Percentiles rank a stretch among this genome's conserved stretches.
These are phyloP conservation scores for Nautilus pompilius DNA, from an alignment of 1,140 invertebrate species.

Conservation along the genomic window DNA sequence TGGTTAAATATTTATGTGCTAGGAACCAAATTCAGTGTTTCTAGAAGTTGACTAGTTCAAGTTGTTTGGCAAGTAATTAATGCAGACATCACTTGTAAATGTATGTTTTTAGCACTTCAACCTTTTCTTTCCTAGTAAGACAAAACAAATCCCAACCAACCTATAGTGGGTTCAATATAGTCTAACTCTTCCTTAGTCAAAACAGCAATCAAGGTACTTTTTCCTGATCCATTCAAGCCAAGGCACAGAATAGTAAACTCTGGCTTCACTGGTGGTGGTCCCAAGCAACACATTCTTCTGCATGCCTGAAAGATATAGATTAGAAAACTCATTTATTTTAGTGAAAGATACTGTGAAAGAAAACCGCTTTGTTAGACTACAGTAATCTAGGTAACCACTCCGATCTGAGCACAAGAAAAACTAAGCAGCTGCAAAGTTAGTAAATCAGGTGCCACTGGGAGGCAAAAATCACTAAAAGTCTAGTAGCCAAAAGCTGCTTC, in stretches of 20 bases:
- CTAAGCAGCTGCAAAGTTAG: no score
- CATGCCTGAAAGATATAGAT: constrained; percentile 34
- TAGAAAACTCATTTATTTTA: background rate
- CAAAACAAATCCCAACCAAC: no score
- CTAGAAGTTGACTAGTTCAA: no score
- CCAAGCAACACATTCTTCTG: constrained; percentile 37
- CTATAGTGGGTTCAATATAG: constrained; percentile 51
- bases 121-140: no score
- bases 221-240: constrained; percentile 49
- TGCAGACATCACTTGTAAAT: no score
- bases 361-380: background rate
- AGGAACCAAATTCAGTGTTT: no score
- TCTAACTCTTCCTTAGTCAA: constrained; percentile 50
- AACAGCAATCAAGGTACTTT: constrained; percentile 49
- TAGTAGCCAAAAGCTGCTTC: no score
- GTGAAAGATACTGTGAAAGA: background rate
- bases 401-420: background rate
- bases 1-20: no score
- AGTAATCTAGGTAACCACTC: background rate
- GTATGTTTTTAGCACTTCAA: no score
- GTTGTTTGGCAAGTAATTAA: no score
- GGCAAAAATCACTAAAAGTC: background rate
- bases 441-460: background rate
- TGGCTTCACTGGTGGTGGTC: constrained; percentile 31
- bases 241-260: constrained; percentile 49